phyloP scores from a whole-genome alignment of 2,113 vertebrate genomes.

The Pseudois nayaur region DNA sequence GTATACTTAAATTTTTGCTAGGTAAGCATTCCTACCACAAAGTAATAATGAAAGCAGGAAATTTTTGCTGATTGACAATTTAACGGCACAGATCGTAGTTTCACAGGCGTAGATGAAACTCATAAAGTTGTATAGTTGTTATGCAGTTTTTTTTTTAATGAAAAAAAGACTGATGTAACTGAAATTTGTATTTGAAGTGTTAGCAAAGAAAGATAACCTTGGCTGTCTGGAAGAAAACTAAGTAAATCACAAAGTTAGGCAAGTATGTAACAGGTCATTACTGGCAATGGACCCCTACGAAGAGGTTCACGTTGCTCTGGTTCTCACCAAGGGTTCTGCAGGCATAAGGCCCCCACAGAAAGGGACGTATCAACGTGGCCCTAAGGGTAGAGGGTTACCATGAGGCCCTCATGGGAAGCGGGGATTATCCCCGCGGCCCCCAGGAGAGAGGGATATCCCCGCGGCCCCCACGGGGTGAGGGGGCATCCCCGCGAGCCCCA shows the following conservation, averaged over 20 bases:
- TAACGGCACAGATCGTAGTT: neutral
- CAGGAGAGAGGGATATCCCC: neutral
- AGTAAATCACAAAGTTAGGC: neutral
- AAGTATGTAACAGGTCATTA: neutral
- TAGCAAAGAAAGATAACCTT: neutral
- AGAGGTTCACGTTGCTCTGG: neutral
- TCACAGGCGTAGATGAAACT: neutral
- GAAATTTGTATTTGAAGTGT: neutral
- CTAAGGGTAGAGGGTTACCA: neutral
- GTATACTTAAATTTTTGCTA: neutral
- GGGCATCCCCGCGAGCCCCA: neutral
- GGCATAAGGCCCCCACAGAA: neutral
- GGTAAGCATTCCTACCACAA: neutral
- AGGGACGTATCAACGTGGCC: neutral
- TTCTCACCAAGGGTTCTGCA: neutral
- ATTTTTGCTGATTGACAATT: neutral
- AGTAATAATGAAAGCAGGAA: neutral
- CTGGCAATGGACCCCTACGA: neutral
- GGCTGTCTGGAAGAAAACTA: neutral
- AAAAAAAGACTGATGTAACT: neutral
- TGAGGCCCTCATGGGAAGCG: neutral
- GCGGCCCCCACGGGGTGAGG: neutral
- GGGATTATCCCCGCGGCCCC: neutral
- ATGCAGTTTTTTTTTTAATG: neutral
- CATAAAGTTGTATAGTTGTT: neutral